Conservation (phyloP, 2,113 vertebrate genomes). For the Sitta europaea region DNA sequence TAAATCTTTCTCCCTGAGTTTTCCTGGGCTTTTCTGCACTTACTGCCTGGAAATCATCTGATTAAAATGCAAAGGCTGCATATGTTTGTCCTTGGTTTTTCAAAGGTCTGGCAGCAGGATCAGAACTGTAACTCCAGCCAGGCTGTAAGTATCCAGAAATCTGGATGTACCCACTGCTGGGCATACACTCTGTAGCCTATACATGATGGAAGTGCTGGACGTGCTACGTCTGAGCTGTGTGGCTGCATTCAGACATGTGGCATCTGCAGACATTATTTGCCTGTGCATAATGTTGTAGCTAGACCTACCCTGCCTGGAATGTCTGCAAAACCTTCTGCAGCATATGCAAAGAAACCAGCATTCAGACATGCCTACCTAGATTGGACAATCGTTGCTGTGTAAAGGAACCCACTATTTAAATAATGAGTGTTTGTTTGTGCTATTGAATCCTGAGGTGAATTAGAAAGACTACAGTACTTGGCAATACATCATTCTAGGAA, state of each 20-base stretch:
- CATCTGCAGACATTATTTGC: not conserved
- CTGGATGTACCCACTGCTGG: not conserved
- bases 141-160: not conserved
- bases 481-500: not conserved
- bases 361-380: not conserved
- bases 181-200: accelerated
- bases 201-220: accelerated
- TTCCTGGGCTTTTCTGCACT: not conserved
- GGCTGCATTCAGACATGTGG: not conserved
- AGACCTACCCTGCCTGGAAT: not conserved
- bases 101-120: not conserved
- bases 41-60: not conserved
- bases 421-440: slow-evolving; percentile 14
- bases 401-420: not conserved
- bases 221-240: accelerated
- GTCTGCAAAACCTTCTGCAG: not conserved
- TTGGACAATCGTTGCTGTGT: not conserved
- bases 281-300: not conserved
- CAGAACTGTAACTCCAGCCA: not conserved
- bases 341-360: not conserved
- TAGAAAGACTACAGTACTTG: not conserved
- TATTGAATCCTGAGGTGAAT: slow-evolving; percentile 32
- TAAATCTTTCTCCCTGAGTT: not conserved
- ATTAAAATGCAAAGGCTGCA: not conserved
- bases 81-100: not conserved